Percentiles rank a stretch among this genome's conserved stretches.
Evolutionary conservation across 2,888 invertebrate species (phyloP).

Genomic region (Caenorhabditis imperialis): DNA sequence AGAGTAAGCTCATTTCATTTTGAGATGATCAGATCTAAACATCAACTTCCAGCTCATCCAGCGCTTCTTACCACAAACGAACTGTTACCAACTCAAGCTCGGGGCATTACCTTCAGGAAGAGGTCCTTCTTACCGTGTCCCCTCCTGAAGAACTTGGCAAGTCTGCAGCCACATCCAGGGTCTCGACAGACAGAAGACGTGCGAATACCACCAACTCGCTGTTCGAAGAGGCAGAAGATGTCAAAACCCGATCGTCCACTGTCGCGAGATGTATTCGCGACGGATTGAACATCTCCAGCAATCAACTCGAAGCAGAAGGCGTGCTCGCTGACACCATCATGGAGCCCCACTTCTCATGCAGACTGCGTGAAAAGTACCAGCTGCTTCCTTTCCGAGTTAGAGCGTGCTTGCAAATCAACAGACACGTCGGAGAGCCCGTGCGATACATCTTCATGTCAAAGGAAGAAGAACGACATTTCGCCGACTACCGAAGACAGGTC

Average conservation of each 20-base stretch:
- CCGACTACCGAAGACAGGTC: conserved; percentile 46
- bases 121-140: not conserved
- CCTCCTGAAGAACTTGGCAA: conserved; percentile 16
- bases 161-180: conserved; percentile 25
- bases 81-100: conserved; percentile 30
- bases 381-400: conserved; percentile 50
- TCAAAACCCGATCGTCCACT: conserved; percentile 49
- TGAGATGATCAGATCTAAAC: no score
- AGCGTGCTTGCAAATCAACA: conserved; percentile 50
- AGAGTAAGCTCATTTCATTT: conserved; percentile 22
- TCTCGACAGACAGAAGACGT: conserved; percentile 30
- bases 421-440: conserved; percentile 61
- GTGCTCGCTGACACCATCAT: conserved; percentile 50
- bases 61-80: conserved; percentile 27
- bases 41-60: conserved; percentile 35
- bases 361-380: conserved; percentile 53
- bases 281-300: conserved; percentile 51
- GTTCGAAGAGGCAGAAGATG: conserved; percentile 41
- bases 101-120: conserved; percentile 28
- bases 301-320: conserved; percentile 54
- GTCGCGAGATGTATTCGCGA: conserved; percentile 54
- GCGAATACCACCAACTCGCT: conserved; percentile 42
- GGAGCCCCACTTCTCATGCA: conserved; percentile 61
- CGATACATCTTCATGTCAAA: conserved; percentile 61
- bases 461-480: conserved; percentile 57